Evolutionary conservation across 2,888 invertebrate species (phyloP).

Genomic region (Thysanoteuthis rhombus): DNA sequence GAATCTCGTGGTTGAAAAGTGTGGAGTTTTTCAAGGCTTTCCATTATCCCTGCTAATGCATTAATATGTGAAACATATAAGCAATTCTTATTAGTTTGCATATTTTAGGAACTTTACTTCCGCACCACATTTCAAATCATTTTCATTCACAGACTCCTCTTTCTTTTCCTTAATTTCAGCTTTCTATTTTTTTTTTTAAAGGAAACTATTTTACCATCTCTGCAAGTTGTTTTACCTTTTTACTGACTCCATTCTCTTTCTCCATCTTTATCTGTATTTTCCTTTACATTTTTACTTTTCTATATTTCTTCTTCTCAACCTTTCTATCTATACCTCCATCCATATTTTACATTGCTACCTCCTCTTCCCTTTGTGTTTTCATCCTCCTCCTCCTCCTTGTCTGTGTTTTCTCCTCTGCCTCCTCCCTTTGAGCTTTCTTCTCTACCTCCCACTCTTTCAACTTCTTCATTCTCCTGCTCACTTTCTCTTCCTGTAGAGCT

Average conservation of each 20-base stretch:
- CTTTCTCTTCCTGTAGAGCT: too few relatives aligned
- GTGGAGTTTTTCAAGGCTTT: neutral
- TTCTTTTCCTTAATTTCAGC: neutral
- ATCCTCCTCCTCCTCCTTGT: too few relatives aligned
- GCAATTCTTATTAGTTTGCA: neutral
- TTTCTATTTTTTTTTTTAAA: neutral
- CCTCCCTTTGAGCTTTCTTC: neutral
- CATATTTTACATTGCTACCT: too few relatives aligned
- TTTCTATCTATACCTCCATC: neutral
- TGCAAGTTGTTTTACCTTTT: neutral
- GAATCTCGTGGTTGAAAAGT: neutral
- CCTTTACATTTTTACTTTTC: neutral
- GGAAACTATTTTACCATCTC: neutral
- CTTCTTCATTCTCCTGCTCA: neutral
- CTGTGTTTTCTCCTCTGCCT: neutral
- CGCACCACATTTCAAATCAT: neutral
- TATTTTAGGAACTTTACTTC: neutral
- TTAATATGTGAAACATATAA: neutral
- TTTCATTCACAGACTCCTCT: too few relatives aligned
- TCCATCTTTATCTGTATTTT: neutral
- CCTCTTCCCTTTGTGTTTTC: too few relatives aligned
- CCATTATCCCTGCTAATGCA: neutral
- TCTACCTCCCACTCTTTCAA: neutral
- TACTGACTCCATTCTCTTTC: neutral
- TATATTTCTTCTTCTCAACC: neutral